Conservation (phyloP, 2,888 invertebrate genomes). For the Rutpela maculata region DNA sequence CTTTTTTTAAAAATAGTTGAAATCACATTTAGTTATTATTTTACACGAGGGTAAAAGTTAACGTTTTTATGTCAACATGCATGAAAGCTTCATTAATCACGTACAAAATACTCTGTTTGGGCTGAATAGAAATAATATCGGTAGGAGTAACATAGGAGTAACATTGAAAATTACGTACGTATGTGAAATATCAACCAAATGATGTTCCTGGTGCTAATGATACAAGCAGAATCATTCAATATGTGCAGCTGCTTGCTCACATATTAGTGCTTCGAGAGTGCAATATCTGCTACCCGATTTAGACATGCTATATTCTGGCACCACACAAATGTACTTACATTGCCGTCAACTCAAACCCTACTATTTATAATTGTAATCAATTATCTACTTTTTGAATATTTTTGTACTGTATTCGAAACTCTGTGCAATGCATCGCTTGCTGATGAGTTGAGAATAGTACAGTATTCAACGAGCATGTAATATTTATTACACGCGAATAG, state of each 20-base stretch:
- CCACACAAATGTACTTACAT: constrained; percentile 23
- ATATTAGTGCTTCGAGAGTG: constrained; percentile 19
- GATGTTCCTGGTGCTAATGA: constrained; percentile 27
- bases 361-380: constrained; percentile 6
- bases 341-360: background rate
- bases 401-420: background rate
- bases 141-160: too few species aligned
- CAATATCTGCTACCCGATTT: constrained; percentile 17
- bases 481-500: too few species aligned
- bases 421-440: too few species aligned
- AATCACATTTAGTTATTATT: too few species aligned
- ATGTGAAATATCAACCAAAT: constrained; percentile 16
- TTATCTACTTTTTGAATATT: background rate
- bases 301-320: constrained; percentile 16
- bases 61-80: too few species aligned
- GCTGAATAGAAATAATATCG: constrained; percentile 28
- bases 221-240: constrained; percentile 26
- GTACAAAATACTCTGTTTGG: constrained; percentile 18
- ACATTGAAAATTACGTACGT: constrained; percentile 28
- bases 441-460: too few species aligned
- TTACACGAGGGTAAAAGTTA: too few species aligned
- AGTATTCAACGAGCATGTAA: too few species aligned
- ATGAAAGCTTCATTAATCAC: too few species aligned
- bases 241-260: constrained; percentile 29
- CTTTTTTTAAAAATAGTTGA: too few species aligned